phyloP scores from a whole-genome alignment of 2,888 invertebrate species.

The Acrobasis suavella region DNA sequence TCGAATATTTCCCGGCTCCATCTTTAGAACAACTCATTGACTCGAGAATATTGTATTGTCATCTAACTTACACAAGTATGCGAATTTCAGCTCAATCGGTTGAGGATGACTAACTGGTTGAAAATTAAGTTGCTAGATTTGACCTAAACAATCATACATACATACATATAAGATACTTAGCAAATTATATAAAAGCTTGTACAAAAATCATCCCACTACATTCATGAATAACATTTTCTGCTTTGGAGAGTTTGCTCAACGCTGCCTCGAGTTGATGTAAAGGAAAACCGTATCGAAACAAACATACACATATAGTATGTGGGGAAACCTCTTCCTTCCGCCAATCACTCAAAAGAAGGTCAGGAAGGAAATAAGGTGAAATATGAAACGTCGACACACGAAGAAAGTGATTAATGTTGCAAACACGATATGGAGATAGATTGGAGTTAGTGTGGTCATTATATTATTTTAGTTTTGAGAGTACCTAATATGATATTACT shows the following conservation, averaged over 20 bases:
- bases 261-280: neutral
- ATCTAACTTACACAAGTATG: no score
- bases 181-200: no score
- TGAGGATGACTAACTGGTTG: no score
- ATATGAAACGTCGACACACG: conserved; percentile 28
- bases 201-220: no score
- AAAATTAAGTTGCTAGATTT: no score
- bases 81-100: no score
- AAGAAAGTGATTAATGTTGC: conserved; percentile 29
- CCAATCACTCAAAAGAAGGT: conserved; percentile 27
- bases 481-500: no score
- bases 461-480: neutral
- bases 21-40: no score
- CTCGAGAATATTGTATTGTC: no score
- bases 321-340: conserved; percentile 9
- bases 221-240: neutral
- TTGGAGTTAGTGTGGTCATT: neutral
- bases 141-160: no score
- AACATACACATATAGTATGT: neutral
- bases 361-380: conserved; percentile 27
- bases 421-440: conserved; percentile 6
- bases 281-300: conserved; percentile 2
- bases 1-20: no score
- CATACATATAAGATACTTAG: no score
- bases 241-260: neutral